Evolutionary conservation across 2,888 invertebrate species (phyloP).

Genomic region (Oxytorus armatus): DNA sequence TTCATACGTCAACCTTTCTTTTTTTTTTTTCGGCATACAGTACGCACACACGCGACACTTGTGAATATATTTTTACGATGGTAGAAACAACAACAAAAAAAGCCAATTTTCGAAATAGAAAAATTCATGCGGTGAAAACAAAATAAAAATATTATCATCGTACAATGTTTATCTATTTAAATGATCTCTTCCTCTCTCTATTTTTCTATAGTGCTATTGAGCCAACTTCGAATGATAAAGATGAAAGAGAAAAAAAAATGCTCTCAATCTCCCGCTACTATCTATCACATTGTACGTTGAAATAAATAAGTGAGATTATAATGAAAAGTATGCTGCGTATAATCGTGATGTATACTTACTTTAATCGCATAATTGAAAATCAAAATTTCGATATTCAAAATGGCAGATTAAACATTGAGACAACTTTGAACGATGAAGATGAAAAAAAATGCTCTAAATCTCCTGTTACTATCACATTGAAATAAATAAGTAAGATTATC

Average conservation of each 20-base stretch:
- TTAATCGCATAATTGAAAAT: not conserved
- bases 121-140: not conserved
- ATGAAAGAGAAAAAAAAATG: too few species aligned
- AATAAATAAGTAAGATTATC: too few species aligned
- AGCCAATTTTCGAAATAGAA: slow-evolving; percentile 19
- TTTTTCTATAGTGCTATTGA: too few species aligned
- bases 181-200: too few species aligned
- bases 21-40: slow-evolving; percentile 2
- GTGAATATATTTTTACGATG: not conserved
- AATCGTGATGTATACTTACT: too few species aligned
- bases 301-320: too few species aligned
- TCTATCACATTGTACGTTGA: too few species aligned
- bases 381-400: not conserved
- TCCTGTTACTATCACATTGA: too few species aligned
- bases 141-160: slow-evolving; percentile 14
- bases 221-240: not conserved
- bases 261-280: too few species aligned
- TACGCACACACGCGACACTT: not conserved
- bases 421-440: not conserved
- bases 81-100: not conserved
- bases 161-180: slow-evolving; percentile 27
- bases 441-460: too few species aligned
- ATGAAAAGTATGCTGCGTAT: too few species aligned
- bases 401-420: not conserved
- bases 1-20: slow-evolving; percentile 40